Evolutionary conservation across 2,113 vertebrate genomes (phyloP).

Genomic region (Cyprinodon tularosa): DNA sequence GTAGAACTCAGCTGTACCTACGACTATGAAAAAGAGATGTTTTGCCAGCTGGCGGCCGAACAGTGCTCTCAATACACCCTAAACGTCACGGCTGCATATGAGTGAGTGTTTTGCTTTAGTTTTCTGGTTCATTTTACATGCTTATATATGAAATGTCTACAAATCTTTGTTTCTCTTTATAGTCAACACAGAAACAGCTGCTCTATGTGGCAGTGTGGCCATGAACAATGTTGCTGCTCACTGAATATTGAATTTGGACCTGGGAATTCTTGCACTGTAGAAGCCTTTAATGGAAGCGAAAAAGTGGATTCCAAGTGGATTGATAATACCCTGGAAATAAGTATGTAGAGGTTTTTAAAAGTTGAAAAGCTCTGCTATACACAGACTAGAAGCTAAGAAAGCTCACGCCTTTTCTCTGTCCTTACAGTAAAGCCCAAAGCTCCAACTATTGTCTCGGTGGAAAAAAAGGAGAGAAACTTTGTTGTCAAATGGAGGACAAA

Average conservation of each 20-base stretch:
- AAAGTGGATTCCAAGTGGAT: neutral
- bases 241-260: rapidly evolving
- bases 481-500: slow-evolving; percentile 23
- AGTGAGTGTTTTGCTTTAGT: neutral
- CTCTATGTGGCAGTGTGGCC: neutral
- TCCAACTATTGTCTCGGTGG: slow-evolving; percentile 8
- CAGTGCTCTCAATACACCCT: slow-evolving; percentile 59
- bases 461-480: neutral
- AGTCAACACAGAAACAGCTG: slow-evolving; percentile 8
- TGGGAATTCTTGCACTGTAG: rapidly evolving
- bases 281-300: slow-evolving; percentile 13
- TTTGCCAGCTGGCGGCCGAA: slow-evolving; percentile 44
- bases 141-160: too few relatives aligned
- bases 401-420: neutral
- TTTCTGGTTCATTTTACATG: neutral
- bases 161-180: neutral
- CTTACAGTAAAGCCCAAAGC: slow-evolving; percentile 8
- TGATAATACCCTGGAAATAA: rapidly evolving
- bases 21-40: slow-evolving; percentile 28
- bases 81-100: rapidly evolving
- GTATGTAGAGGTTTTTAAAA: slow-evolving; percentile 57
- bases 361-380: neutral
- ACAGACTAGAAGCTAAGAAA: neutral
- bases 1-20: slow-evolving; percentile 58
- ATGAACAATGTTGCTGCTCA: slow-evolving; percentile 43